Conservation (phyloP, 2,113 vertebrate species). For the Corythornis madagascariensis region DNA sequence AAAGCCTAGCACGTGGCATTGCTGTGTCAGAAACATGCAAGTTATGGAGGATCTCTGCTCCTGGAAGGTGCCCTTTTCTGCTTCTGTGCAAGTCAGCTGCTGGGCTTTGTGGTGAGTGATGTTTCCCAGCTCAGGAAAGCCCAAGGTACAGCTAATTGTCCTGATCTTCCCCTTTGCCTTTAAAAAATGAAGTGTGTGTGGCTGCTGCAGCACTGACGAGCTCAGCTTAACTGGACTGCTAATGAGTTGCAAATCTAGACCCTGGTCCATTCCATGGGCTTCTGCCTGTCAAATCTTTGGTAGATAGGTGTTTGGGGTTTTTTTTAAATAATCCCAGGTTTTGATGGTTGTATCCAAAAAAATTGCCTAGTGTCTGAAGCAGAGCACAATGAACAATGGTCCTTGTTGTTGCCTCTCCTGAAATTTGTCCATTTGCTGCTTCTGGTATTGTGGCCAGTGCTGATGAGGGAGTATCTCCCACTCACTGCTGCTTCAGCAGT, state of each 20-base stretch:
- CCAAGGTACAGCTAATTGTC: background rate
- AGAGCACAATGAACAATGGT: background rate
- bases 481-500: slow-evolving; percentile 24
- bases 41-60: background rate
- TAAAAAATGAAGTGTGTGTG: background rate
- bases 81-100: background rate
- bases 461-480: slow-evolving; percentile 19
- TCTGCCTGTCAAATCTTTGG: background rate
- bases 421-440: background rate
- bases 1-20: background rate
- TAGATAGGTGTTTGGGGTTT: background rate
- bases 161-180: background rate
- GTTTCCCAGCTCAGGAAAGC: background rate
- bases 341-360: slow-evolving; percentile 21
- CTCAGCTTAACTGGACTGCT: background rate
- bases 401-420: background rate
- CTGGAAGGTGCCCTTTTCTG: background rate
- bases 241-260: background rate
- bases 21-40: background rate
- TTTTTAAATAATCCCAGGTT: background rate
- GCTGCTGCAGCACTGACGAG: background rate
- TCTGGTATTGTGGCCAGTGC: background rate
- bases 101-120: background rate
- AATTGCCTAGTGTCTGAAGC: background rate
- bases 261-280: background rate